Evolutionary conservation across 2,797 vertebrate species (phyloP), one percentile per base, ranked within the genome.

Genomic region (Gymnopithys bicolor): DNA sequence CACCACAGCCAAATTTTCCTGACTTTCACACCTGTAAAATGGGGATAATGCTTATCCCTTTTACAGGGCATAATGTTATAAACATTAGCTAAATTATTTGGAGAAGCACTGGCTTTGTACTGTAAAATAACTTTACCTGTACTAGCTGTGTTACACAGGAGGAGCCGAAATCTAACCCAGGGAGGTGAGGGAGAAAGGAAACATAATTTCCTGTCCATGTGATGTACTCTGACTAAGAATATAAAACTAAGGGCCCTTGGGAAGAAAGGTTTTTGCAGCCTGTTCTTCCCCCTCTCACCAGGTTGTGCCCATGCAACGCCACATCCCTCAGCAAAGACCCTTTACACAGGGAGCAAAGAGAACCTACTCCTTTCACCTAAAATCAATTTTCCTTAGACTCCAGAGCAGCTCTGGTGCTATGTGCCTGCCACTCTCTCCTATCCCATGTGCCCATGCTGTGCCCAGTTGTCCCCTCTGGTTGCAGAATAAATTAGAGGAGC

Each of bases 181-280:
- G 49, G 74, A 87, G 81, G 70, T 4, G 51, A 67, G n/a, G 91
- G 70, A 73, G 77, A 90, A 94, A 94, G 77, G 83, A 95, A 94
- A 52, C 56, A 53, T 64, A 56, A 91, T 91, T 94, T 96, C 94
- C 91, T 94, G 91, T 33, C 0, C 1, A 41, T 33, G 11, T 64
- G 70, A 79, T 15, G 27, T 16, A 24, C 19, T 70, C 85, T 69
- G 3, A 75, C 45, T 39, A 35, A 35, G 63, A 90, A 71, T 49
- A 75, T 17, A 64, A 91, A 87, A 58, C 18, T 1, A 2, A 70
- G 33, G 22, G 48, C 39, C 60, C 19, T 25, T 41, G 19, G 1
- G 2, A 82, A 35, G 46, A 78, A 73, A 69, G 14, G 3, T 14
- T 68, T 94, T 84, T 67, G 33, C 73, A 90, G 46, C 24, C 46